Base-by-base conservation (phyloP, 2,888 invertebrate genomes). In the Sinodicranocentrus sp. region DNA sequence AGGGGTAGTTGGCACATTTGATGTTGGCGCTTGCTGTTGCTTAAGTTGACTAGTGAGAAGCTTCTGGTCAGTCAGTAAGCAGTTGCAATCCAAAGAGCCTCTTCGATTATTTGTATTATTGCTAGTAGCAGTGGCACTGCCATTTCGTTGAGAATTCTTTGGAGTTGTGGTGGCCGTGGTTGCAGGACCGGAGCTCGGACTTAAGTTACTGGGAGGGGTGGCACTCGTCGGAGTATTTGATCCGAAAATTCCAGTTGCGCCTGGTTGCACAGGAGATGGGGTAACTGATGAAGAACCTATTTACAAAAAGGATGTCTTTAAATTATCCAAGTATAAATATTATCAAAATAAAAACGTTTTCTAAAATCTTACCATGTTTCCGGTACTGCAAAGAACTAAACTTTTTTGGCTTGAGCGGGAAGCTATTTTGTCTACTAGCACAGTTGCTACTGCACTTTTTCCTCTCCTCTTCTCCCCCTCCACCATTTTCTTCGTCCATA, bases 311-410 rank as follows among this genome's bases (percentile, higher is more conserved):
- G 8, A 52, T 52, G 8, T 33, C 33, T 6, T 33, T 33, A 10
- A 33, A 10, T n/a, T n/a, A n/a, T n/a, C n/a, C n/a, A n/a, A n/a
- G n/a, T n/a, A n/a, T n/a, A 39, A 39, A 39, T 8, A 39, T 13
- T 13, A 39, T 39, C 13, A 13, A 13, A 39, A 39, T 39, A 39
- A 39, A 39, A 39, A 39, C 39, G 13, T 39, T 39, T 39, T 8
- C 39, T 8, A 39, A 39, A 39, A 39, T 39, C 48, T 52, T 8
- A 57, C 61, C 80, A 19, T 76, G 67, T 52, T 82, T 82, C 28
- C 82, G 21, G 61, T 85, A 85, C 23, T 85, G 85, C 15, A 85
- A 59, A 1, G 77, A 77, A 2, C 77, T 72, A 52, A 85, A 85
- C 44, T 82, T 82, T 54, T 85, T 85, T 0, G 85, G 85, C 21